Evolutionary conservation across 2,888 invertebrate species (phyloP), one percentile per base, ranked within the genome.

Genomic region (Cremastinae sp.): DNA sequence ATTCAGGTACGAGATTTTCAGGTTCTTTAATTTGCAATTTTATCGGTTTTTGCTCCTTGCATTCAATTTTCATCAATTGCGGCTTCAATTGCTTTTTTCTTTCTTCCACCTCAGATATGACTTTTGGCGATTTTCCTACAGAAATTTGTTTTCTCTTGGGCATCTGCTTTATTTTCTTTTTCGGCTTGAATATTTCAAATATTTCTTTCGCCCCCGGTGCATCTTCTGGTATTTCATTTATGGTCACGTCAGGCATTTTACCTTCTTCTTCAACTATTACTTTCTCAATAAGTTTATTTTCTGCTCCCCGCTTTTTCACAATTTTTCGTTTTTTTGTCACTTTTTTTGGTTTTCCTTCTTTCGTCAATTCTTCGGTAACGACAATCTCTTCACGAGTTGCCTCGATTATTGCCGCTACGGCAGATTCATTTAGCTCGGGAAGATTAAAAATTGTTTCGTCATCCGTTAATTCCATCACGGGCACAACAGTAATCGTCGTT

Each of bases 1-100:
- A 92, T 59, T 91, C 91, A 0, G 94, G 93, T 9, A 91, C 90
- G 2, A 28, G 28, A 79, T 92, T 90, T 37, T 61, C 69, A 41
- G 86, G 81, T 81, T 92, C 91, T 18, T 90, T 90, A 74, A 94
- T 92, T 89, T 94, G 91, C 4, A 93, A 82, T 86, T 92, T 92
- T 35, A 90, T 91, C 0, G 93, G 90, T 84, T 93, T 91, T 10
- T 93, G 88, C 83, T 92, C 92, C 10, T 92, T 89, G 66, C 91
- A 90, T 86, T 93, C 92, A 72, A 94, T 92, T 87, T 91, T 91
- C 84, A 93, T 91, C 43, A 92, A 90, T n/a, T 84, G 79, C 3
- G 84, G 84, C 16, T 79, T 82, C 4, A 84, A 41, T 41, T 78
- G 79, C 14, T 80, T 84, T 66, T 87, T 89, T 1, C 83, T 81